Percentiles rank a stretch among this genome's conserved stretches.
phyloP scores from a whole-genome alignment of 1,140 invertebrate genomes.

The Grapholita molesta region DNA sequence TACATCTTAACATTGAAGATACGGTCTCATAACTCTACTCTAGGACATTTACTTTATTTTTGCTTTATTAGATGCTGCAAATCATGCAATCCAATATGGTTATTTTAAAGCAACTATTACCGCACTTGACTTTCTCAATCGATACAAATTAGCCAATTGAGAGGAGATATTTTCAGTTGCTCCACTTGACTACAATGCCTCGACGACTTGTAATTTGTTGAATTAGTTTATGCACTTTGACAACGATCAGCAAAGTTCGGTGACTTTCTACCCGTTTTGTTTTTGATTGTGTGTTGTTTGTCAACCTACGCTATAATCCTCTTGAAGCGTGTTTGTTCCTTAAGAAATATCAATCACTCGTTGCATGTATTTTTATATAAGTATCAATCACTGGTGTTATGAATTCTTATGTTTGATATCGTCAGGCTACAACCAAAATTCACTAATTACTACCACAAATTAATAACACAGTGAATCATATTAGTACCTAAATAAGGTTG shows the following conservation, averaged over 20 bases:
- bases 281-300: constrained; percentile 16
- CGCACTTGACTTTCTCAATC: background rate
- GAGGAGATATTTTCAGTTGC: background rate
- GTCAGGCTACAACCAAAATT: too few relatives aligned
- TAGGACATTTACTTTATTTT: background rate
- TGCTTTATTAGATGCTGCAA: background rate
- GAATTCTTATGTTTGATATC: too few relatives aligned
- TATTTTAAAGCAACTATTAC: background rate
- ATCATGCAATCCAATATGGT: background rate
- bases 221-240: background rate
- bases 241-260: background rate
- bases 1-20: too few relatives aligned
- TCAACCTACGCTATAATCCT: background rate
- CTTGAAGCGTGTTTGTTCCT: background rate
- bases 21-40: too few relatives aligned
- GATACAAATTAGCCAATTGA: constrained; percentile 12
- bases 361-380: background rate
- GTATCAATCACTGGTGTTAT: too few relatives aligned
- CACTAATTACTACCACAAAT: too few relatives aligned
- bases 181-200: background rate
- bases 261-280: background rate
- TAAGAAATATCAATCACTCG: background rate
- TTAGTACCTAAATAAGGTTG: too few relatives aligned
- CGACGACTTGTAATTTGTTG: background rate
- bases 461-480: too few relatives aligned